Percentiles rank a stretch among this genome's conserved stretches.
phyloP scores from a whole-genome alignment of 2,888 invertebrate genomes.

The Lysandra coridon region DNA sequence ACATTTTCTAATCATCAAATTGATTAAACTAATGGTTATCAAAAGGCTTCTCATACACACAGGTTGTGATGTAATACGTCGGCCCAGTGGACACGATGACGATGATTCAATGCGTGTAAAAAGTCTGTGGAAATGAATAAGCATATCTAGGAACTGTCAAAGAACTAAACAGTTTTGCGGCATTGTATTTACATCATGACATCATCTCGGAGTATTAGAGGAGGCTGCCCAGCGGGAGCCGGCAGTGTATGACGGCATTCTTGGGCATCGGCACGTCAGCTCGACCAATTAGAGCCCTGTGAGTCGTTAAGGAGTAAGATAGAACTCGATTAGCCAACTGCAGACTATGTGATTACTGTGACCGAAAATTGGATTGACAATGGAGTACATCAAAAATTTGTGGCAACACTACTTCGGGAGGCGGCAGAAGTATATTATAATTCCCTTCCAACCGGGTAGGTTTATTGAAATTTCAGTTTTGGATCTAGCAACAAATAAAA shows the following conservation, averaged over 20 bases:
- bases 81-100: slow-evolving; percentile 6
- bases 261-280: slow-evolving; percentile 64
- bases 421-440: slow-evolving; percentile 61
- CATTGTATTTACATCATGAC: slow-evolving; percentile 60
- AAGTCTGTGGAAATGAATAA: slow-evolving; percentile 41
- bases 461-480: background rate
- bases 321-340: slow-evolving; percentile 25
- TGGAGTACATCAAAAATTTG: slow-evolving; percentile 66
- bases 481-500: background rate
- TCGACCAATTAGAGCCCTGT: slow-evolving; percentile 56
- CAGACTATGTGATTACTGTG: slow-evolving; percentile 30
- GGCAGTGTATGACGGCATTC: slow-evolving; percentile 62
- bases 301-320: slow-evolving; percentile 37
- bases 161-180: slow-evolving; percentile 47
- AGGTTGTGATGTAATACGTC: background rate
- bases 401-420: slow-evolving; percentile 66
- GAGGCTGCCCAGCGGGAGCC: slow-evolving; percentile 50
- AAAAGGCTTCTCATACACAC: background rate
- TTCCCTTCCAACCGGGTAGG: slow-evolving; percentile 74
- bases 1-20: background rate
- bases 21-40: background rate
- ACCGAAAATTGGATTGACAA: slow-evolving; percentile 38
- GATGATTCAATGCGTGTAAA: slow-evolving; percentile 26
- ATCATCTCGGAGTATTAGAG: slow-evolving; percentile 64
- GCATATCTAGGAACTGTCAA: slow-evolving; percentile 38